Base-by-base conservation (phyloP, 2,888 invertebrate species). In the Neoscelio sp. region DNA sequence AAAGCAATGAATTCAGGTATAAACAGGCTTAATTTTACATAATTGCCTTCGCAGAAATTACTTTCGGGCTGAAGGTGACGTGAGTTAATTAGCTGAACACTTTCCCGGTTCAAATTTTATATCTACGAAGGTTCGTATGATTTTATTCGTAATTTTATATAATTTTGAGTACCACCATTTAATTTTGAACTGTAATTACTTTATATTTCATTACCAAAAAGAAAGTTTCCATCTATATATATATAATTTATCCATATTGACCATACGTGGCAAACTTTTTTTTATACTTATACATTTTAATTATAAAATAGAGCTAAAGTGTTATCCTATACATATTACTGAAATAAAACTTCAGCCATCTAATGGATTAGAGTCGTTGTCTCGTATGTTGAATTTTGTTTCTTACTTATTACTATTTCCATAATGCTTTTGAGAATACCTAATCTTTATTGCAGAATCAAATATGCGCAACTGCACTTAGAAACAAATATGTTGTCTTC, bases 401-500 rank as follows among this genome's bases (percentile, higher is more conserved):
- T n/a, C n/a, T n/a, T n/a, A n/a, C n/a, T n/a, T n/a, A n/a, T n/a
- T n/a, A n/a, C n/a, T n/a, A n/a, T n/a, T n/a, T n/a, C n/a, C n/a
- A n/a, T n/a, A n/a, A n/a, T n/a, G n/a, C n/a, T n/a, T n/a, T n/a
- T n/a, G n/a, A n/a, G n/a, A n/a, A 8, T 18, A 35, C 38, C 60
- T 62, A n/a, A 6, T 23, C 23, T 23, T 4, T 23, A 6, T 65
- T 56, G 40, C 44, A 17, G 28, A 38, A 50, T 60, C 33, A 71
- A 75, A 65, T 60, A 28, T 17, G 17, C 60, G 15, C 75, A 54
- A 68, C 35, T 38, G 52, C 15, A 33, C 52, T 26, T 62, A 60
- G 40, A 68, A 68, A 44, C 68, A 54, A 75, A 67, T 67, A 65
- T 38, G 67, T 60, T 67, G 46, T 13, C 58, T 67, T 20, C 26